Evolutionary conservation across 2,888 invertebrate species (phyloP).

Genomic region (Galerucella pusilla): DNA sequence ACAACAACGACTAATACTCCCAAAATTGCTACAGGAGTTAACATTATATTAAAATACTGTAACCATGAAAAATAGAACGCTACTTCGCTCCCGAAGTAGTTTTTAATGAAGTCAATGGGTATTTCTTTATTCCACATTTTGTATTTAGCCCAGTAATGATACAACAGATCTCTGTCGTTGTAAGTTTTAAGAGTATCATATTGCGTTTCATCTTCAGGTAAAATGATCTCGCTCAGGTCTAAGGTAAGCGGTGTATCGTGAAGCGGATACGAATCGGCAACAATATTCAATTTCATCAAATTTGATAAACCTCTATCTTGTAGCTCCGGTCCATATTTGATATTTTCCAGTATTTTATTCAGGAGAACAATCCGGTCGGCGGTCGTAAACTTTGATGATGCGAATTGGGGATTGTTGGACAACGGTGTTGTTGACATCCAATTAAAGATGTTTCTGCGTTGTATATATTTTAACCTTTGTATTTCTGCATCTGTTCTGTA

Average conservation of each 20-base stretch:
- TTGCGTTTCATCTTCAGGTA: not conserved
- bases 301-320: slow-evolving; percentile 57
- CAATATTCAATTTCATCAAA: slow-evolving; percentile 51
- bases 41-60: slow-evolving; percentile 68
- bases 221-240: slow-evolving; percentile 5
- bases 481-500: slow-evolving; percentile 51
- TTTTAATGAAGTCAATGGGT: slow-evolving; percentile 70
- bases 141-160: slow-evolving; percentile 49
- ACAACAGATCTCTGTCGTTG: slow-evolving; percentile 43
- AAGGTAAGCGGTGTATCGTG: slow-evolving; percentile 59
- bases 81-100: slow-evolving; percentile 70
- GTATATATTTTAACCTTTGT: slow-evolving; percentile 32
- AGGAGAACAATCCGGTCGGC: slow-evolving; percentile 58
- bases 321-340: slow-evolving; percentile 53
- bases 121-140: slow-evolving; percentile 67
- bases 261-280: slow-evolving; percentile 59
- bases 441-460: not conserved
- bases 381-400: slow-evolving; percentile 37
- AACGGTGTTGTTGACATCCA: not conserved
- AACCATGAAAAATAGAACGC: slow-evolving; percentile 71
- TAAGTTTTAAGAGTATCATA: not conserved
- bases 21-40: slow-evolving; percentile 65
- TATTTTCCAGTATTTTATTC: slow-evolving; percentile 54
- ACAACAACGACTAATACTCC: slow-evolving; percentile 54
- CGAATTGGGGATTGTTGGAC: not conserved